Evolutionary conservation across 2,113 vertebrate species (phyloP).

Genomic region (Noctilio leporinus): DNA sequence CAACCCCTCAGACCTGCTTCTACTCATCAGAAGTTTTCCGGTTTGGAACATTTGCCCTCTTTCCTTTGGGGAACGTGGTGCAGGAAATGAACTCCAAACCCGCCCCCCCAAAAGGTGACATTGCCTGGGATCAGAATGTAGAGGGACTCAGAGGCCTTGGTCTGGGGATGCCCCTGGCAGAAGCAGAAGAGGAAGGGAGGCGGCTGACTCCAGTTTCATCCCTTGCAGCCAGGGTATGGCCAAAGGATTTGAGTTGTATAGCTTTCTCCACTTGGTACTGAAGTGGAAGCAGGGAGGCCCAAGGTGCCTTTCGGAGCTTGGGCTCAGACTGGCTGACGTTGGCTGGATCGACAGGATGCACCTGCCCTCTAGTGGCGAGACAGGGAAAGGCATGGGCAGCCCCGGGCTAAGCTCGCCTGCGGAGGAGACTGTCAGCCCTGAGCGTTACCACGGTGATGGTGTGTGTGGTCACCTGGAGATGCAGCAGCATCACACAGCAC

Average conservation of each 20-base stretch:
- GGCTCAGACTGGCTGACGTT: neutral
- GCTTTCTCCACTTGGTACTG: neutral
- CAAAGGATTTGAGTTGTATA: neutral
- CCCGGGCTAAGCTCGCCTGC: rapidly evolving
- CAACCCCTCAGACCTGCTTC: neutral
- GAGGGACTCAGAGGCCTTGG: neutral
- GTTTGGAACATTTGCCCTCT: neutral
- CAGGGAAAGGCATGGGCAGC: neutral
- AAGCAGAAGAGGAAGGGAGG: neutral
- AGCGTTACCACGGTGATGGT: too few species aligned
- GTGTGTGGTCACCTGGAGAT: neutral
- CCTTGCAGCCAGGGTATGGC: neutral
- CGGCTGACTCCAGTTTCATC: too few species aligned
- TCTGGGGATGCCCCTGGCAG: neutral
- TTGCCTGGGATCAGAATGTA: neutral
- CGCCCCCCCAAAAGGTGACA: neutral
- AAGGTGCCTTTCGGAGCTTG: neutral
- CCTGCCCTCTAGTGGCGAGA: constrained; percentile 75
- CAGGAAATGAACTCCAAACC: neutral
- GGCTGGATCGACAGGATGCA: neutral
- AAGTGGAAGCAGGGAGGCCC: neutral
- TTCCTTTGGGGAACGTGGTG: neutral
- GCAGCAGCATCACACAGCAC: neutral
- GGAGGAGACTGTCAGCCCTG: too few species aligned
- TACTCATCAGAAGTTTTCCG: neutral